Conservation (phyloP, 2,113 vertebrate genomes). For the Seriola rivoliana region DNA sequence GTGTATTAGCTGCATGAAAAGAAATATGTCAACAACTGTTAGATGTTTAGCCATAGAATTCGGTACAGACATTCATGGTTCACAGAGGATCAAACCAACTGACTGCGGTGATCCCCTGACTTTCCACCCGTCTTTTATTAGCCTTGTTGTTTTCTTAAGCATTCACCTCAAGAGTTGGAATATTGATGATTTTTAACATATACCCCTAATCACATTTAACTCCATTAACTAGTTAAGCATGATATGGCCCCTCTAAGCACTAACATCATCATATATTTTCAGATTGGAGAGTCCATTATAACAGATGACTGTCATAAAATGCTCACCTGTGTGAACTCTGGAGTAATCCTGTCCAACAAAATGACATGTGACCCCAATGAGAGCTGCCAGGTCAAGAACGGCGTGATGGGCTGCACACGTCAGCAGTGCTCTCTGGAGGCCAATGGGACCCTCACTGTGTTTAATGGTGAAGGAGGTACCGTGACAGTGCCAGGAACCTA, state of each 20-base stretch:
- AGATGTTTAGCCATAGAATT: too few relatives aligned
- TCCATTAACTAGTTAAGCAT: not conserved
- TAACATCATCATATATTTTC: not conserved
- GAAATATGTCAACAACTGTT: too few relatives aligned
- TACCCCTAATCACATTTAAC: too few relatives aligned
- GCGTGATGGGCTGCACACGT: conserved; percentile 54
- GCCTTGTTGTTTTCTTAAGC: too few relatives aligned
- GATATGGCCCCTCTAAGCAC: not conserved
- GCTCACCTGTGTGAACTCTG: conserved; percentile 57
- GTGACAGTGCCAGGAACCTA: conserved; percentile 61
- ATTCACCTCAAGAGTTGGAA: too few relatives aligned
- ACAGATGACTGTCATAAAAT: conserved; percentile 54
- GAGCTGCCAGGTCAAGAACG: conserved; percentile 53
- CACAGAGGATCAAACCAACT: too few relatives aligned
- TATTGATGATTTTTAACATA: too few relatives aligned
- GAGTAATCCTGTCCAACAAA: conserved; percentile 38
- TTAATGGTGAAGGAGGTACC: conserved; percentile 47
- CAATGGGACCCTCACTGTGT: conserved; percentile 56
- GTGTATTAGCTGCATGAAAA: too few relatives aligned
- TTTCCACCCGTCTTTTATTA: too few relatives aligned
- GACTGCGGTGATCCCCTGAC: too few relatives aligned
- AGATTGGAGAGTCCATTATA: conserved; percentile 61
- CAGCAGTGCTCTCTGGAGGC: conserved; percentile 59
- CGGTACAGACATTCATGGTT: too few relatives aligned
- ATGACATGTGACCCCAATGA: conserved; percentile 52